These are phyloP conservation scores for Loripinus fragilis DNA, from an alignment of 2,888 invertebrate species.

Conservation along the genomic window DNA sequence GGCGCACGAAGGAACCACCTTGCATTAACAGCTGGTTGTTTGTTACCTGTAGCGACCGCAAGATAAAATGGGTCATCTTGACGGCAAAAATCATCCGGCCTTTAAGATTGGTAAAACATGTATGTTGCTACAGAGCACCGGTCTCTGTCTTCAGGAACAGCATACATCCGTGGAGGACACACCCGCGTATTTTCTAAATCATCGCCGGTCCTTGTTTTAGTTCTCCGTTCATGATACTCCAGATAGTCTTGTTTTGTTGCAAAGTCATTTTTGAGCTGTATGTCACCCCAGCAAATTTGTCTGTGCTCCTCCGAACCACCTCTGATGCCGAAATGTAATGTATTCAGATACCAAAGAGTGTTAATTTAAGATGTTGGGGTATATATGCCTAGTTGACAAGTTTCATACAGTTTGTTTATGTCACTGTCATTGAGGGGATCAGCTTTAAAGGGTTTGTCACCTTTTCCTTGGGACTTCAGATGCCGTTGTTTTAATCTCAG, in stretches of 20 bases:
- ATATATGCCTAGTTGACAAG: conserved; percentile 14
- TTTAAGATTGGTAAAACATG: conserved; percentile 19
- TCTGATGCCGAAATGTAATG: conserved; percentile 29
- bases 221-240: too few species aligned
- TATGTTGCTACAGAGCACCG: too few species aligned
- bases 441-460: conserved; percentile 7
- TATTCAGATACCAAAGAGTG: conserved; percentile 29
- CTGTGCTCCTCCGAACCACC: conserved; percentile 28
- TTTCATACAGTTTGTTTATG: conserved; percentile 17
- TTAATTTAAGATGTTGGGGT: too few species aligned
- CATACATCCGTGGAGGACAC: conserved; percentile 17
- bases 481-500: not conserved
- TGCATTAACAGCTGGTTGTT: not conserved
- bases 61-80: conserved; percentile 31
- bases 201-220: conserved; percentile 33
- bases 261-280: conserved; percentile 23
- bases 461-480: conserved; percentile 12
- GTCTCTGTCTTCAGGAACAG: not conserved
- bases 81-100: conserved; percentile 21
- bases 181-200: conserved; percentile 1
- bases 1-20: conserved; percentile 21
- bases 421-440: conserved; percentile 5
- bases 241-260: not conserved
- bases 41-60: not conserved
- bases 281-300: conserved; percentile 9